These are phyloP conservation scores for Tretioscincus oriximinensis DNA, from an alignment of 2,113 vertebrate genomes.

Conservation along the genomic window DNA sequence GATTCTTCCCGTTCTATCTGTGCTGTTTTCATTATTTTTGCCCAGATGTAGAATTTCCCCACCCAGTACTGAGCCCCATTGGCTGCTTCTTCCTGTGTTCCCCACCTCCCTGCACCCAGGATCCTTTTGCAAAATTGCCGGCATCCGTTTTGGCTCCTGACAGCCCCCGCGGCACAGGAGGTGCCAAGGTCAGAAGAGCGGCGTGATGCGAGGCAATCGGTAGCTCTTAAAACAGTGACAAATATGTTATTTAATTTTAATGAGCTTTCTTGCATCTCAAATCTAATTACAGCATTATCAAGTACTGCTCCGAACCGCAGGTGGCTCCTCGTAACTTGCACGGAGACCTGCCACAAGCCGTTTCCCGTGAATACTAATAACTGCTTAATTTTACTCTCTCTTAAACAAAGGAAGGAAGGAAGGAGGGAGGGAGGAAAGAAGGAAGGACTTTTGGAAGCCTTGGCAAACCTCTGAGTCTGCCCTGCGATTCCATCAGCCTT, in stretches of 20 bases:
- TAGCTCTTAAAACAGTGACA: slow-evolving; percentile 82
- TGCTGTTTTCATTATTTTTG: no score
- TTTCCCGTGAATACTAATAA: slow-evolving; percentile 80
- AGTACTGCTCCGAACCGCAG: slow-evolving; percentile 80
- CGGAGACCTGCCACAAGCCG: slow-evolving; percentile 68
- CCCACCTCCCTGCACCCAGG: not conserved
- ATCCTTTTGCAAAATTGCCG: slow-evolving; percentile 20
- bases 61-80: no score
- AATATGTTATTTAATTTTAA: slow-evolving; percentile 85
- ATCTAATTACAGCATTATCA: slow-evolving; percentile 85
- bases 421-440: not conserved
- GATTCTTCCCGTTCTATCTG: no score
- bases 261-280: slow-evolving; percentile 83
- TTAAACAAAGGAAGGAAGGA: no score
- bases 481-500: not conserved
- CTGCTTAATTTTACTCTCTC: slow-evolving; percentile 54
- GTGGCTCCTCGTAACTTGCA: slow-evolving; percentile 77
- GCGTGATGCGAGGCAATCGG: slow-evolving; percentile 74
- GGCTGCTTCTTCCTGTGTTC: not conserved
- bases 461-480: slow-evolving; percentile 21
- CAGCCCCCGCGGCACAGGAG: slow-evolving; percentile 63
- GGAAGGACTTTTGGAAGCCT: slow-evolving; percentile 23
- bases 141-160: slow-evolving; percentile 3
- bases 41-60: not conserved
- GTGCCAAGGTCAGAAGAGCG: slow-evolving; percentile 80